These are phyloP conservation scores for Xiphorhynchus erythropygius DNA, from an alignment of 2,797 vertebrate species.

Conservation along the genomic window DNA sequence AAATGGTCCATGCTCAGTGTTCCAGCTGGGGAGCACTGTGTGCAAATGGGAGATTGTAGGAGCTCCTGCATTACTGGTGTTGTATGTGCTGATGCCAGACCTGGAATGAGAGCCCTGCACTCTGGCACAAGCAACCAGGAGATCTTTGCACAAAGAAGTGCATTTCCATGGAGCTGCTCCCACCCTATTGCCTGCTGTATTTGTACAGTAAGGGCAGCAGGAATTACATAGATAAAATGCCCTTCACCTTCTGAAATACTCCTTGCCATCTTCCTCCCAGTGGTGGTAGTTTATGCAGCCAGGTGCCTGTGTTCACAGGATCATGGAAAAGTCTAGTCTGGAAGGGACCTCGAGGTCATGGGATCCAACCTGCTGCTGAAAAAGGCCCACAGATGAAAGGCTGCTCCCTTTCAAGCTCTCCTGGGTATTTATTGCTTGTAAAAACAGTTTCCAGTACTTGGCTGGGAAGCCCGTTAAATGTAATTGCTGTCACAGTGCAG, in stretches of 20 bases:
- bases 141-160: not conserved
- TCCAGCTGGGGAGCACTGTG: not conserved
- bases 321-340: not conserved
- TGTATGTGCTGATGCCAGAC: not conserved
- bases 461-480: not conserved
- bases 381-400: fast-evolving
- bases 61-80: not conserved
- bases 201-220: not conserved
- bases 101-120: not conserved
- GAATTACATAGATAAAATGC: not conserved
- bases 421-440: not conserved
- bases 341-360: not conserved
- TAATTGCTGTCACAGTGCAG: not conserved
- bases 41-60: not conserved
- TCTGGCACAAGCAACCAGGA: not conserved
- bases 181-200: fast-evolving
- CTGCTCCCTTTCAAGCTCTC: not conserved
- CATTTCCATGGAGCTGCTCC: not conserved
- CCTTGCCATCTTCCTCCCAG: fast-evolving
- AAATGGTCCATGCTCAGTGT: not conserved
- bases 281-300: too few species aligned
- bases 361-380: not conserved
- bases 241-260: not conserved
- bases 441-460: not conserved
- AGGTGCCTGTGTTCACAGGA: not conserved